A percentile compares a stretch with the other conserved stretches of the same genome.
Conservation (phyloP, 92 coral and sea anemone species). For the Epizoanthus scotinus region DNA sequence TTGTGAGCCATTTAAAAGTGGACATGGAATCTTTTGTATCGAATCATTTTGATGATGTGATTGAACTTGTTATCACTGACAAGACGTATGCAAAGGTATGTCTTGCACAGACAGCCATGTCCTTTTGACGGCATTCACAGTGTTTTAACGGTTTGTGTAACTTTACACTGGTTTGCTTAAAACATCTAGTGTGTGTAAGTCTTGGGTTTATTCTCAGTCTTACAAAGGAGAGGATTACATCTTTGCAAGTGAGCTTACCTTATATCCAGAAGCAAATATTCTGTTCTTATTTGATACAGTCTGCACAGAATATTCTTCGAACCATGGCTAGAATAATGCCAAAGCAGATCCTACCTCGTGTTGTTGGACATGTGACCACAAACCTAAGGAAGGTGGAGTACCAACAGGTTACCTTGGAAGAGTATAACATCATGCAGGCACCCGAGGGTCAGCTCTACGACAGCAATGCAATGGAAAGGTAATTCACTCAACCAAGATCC, state of each 20-base stretch:
- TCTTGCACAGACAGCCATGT: not conserved
- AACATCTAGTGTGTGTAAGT: not conserved
- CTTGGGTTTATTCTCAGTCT: no score
- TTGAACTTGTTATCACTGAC: constrained; percentile 56
- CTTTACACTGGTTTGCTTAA: not conserved
- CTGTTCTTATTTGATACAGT: constrained; percentile 19
- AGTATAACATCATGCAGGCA: constrained; percentile 76
- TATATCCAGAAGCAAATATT: not conserved
- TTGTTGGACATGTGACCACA: constrained; percentile 55
- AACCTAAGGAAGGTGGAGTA: constrained; percentile 54
- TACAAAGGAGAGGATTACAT: no score
- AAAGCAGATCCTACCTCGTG: constrained; percentile 60
- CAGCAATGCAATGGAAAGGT: constrained; percentile 72
- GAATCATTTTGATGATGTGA: constrained; percentile 46
- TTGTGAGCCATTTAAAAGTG: constrained; percentile 44
- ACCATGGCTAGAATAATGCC: constrained; percentile 63
- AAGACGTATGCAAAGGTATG: constrained; percentile 55
- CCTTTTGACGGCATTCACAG: no score
- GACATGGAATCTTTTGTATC: constrained; percentile 42
- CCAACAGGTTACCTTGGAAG: constrained; percentile 74
- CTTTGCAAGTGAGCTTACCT: not conserved
- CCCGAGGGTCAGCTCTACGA: constrained; percentile 81
- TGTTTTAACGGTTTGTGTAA: not conserved
- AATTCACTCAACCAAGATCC: not conserved
- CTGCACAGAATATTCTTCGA: constrained; percentile 65